A percentile compares a stretch with the other conserved stretches of the same genome.
Conservation (phyloP, 2,797 vertebrate species). For the Miichthys miiuy region DNA sequence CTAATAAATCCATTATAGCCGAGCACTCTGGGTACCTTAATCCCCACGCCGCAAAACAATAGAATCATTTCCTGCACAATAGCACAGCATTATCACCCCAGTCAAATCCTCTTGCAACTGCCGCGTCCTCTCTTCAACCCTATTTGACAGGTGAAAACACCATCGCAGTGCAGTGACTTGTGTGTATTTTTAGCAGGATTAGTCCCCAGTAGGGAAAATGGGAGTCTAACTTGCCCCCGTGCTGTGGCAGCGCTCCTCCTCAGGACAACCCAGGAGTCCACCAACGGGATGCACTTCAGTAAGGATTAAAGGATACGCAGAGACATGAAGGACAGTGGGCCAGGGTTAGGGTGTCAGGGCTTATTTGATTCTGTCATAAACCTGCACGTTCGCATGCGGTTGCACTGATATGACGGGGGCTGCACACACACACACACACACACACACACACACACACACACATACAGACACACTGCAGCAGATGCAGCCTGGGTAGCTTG, state of each 20-base stretch:
- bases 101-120: slow-evolving; percentile 26
- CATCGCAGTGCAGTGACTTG: background rate
- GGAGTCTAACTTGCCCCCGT: slow-evolving; percentile 8
- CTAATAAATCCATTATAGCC: slow-evolving; percentile 44
- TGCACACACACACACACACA: slow-evolving; percentile 4
- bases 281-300: slow-evolving; percentile 33
- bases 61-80: slow-evolving; percentile 50
- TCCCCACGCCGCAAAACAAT: slow-evolving; percentile 54
- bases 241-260: background rate
- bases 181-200: slow-evolving; percentile 24
- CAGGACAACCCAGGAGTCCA: slow-evolving; percentile 3
- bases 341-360: slow-evolving; percentile 39
- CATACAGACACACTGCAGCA: slow-evolving; percentile 36
- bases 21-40: slow-evolving; percentile 44
- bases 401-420: slow-evolving; percentile 6
- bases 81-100: slow-evolving; percentile 32
- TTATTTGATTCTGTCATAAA: slow-evolving; percentile 43
- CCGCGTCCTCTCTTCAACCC: slow-evolving; percentile 13
- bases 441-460: too few relatives aligned
- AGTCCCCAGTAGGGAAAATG: slow-evolving; percentile 1
- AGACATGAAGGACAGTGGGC: slow-evolving; percentile 37
- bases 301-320: slow-evolving; percentile 53
- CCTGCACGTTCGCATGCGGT: slow-evolving; percentile 33
- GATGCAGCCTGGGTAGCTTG: slow-evolving; percentile 5
- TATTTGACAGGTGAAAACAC: slow-evolving; percentile 30